Evolutionary conservation across 1,140 invertebrate species (phyloP), one percentile per base, ranked within the genome.

Genomic region (Popillia japonica): DNA sequence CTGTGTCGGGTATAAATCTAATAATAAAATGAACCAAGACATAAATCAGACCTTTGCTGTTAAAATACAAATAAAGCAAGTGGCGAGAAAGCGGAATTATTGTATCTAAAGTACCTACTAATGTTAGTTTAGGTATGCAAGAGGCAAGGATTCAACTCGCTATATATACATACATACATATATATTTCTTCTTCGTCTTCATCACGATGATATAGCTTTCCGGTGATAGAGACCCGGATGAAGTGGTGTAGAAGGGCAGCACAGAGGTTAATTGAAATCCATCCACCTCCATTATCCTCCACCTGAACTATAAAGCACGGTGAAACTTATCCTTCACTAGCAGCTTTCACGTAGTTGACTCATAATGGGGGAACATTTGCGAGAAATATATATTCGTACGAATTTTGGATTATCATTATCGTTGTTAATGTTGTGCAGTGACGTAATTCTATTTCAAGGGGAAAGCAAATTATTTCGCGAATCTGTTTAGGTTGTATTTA

Each of bases 261-360:
- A 64, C 78, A 79, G 76, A 81, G 79, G 80, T 81, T 82, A 82
- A 82, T 82, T 82, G 80, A 82, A 82, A 82, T 75, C 79, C 80
- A 82, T 82, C 81, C 81, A 81, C 80, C 81, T 82, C 79, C 75
- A 82, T 82, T 82, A 82, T 81, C 74, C 80, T 82, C 76, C 79
- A 82, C 81, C 81, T 82, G 81, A 82, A 82, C 81, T 81, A 79
- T 80, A 80, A 77, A 79, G 80, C 78, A 22, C 61, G 76, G 34
- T 77, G 78, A 79, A 81, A 81, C 79, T 80, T 80, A 80, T 80
- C 79, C 79, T 77, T 77, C 75, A 77, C 75, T 78, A 80, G 72
- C 76, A 76, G 59, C 61, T 72, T 77, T 41, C 17, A 11, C 76
- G 61, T 68, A 40, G 34, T 41, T 23, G 59, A 20, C 41, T 77